Conservation (phyloP, 1,140 invertebrate species). For the Brachionus calyciflorus region DNA sequence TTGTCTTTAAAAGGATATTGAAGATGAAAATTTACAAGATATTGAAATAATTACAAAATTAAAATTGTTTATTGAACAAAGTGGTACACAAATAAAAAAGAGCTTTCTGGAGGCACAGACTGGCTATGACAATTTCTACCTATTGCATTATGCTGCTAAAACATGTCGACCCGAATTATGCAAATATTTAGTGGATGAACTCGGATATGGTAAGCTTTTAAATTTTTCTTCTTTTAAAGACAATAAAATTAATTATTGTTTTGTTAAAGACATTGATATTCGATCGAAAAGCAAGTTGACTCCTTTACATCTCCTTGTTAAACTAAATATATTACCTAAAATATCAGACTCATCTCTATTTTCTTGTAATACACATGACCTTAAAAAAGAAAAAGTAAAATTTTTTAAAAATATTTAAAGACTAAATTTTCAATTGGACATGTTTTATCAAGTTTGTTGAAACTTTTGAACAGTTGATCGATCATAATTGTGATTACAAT, state of each 20-base stretch:
- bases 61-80: background rate
- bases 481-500: background rate
- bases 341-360: background rate
- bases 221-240: background rate
- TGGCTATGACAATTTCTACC: slow-evolving; percentile 28
- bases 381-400: slow-evolving; percentile 13
- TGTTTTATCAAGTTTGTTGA: slow-evolving; percentile 16
- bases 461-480: slow-evolving; percentile 10
- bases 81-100: background rate
- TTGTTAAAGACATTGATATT: slow-evolving; percentile 15
- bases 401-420: background rate
- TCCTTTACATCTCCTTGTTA: slow-evolving; percentile 16
- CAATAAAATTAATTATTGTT: background rate
- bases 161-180: background rate
- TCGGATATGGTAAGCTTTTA: background rate
- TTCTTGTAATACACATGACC: background rate
- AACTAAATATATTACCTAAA: slow-evolving; percentile 9
- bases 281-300: slow-evolving; percentile 37
- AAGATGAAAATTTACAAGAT: background rate
- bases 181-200: background rate
- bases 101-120: background rate
- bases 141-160: slow-evolving; percentile 22
- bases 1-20: slow-evolving; percentile 32
- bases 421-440: background rate
- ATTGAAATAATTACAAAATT: slow-evolving; percentile 3